Evolutionary conservation across 2,113 vertebrate genomes (phyloP).

Genomic region (Cairina moschata): DNA sequence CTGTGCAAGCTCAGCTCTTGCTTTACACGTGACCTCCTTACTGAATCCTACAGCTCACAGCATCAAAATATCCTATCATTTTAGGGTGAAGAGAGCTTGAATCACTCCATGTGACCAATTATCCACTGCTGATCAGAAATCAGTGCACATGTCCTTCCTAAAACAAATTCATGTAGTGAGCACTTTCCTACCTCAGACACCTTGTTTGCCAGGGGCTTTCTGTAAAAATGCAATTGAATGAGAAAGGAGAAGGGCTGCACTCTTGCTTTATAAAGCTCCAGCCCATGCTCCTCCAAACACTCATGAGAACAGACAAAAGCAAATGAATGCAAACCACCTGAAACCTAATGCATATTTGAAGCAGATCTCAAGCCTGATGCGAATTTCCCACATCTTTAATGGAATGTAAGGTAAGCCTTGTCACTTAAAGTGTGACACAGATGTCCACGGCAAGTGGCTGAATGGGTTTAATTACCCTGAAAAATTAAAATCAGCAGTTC

Average conservation of each 20-base stretch:
- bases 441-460: neutral
- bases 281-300: neutral
- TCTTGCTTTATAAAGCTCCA: neutral
- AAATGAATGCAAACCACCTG: neutral
- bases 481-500: constrained; percentile 32
- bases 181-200: neutral
- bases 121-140: neutral
- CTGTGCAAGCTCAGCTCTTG: neutral
- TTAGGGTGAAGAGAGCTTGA: neutral
- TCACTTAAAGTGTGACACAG: neutral
- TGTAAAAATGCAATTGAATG: neutral
- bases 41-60: neutral
- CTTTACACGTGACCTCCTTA: neutral
- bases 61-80: neutral
- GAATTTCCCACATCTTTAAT: neutral
- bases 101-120: neutral
- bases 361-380: neutral
- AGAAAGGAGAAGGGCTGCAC: neutral
- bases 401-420: neutral
- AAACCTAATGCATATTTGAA: neutral
- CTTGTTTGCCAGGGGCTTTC: neutral
- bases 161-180: neutral
- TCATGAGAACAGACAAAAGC: neutral
- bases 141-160: neutral
- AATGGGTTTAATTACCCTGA: neutral